Base-by-base conservation (phyloP, 1,140 invertebrate genomes). In the Penaeus chinensis region DNA sequence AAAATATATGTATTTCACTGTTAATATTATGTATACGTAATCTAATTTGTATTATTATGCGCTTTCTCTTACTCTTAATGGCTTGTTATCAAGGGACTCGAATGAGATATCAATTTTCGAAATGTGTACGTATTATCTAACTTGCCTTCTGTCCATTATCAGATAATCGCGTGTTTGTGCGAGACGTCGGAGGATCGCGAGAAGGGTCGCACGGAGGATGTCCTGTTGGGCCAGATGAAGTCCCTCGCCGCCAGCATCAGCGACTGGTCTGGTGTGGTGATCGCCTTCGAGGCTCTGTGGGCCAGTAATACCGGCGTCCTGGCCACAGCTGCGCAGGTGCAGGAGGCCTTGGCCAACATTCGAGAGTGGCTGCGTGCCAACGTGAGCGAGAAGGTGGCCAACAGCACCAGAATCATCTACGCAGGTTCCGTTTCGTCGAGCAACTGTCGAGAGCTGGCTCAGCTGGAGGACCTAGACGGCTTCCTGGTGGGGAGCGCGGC, bases 401-500 rank as follows among this genome's bases (percentile, higher is more conserved):
- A 95, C 37, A 92, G 92, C 24, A 93, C 96, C n/a, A 94, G 98
- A 90, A 99, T 99, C 91, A 96, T 99, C 91, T 99, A 99, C 92
- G 99, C 98, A 62, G 98, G 99, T 66, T 99, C 98, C 4, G 99
- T 99, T 0, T 99, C 97, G 18, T 97, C 95, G 27, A 95, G 93
- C 20, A 99, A 99, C 92, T 96, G 96, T 89, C 96, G 95, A 91
- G 98, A 99, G 89, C 93, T 99, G 32, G 98, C 95, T 1, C 94
- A 95, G 83, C 95, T 98, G 91, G 94, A 95, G n/a, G 98, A 99
- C 91, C 98, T 99, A 90, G 99, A 99, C 94, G 99, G 99, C 20
- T 99, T 99, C 92, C 94, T 99, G 0, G 99, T 99, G 60, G 98
- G 98, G 20, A 97, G 99, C 69, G 98, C 99, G 77, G 99, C 98